Percentiles rank a stretch among this genome's conserved stretches.
Evolutionary conservation across 2,797 vertebrate species (phyloP).

Genomic region (Acrossocheilus fasciatus): DNA sequence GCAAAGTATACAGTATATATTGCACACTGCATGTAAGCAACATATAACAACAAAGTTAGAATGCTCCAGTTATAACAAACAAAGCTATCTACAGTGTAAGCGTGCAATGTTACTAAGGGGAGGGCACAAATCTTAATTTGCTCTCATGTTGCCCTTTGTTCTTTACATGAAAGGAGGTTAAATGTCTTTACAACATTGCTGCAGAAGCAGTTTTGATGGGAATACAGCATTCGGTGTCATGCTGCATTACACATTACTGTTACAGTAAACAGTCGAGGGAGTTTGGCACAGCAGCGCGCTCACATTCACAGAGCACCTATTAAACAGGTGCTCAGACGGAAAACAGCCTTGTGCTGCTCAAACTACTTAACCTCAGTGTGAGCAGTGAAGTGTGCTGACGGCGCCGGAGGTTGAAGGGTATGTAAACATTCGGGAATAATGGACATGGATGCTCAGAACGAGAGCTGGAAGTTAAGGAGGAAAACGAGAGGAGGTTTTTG

Average conservation of each 20-base stretch:
- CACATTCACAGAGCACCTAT: conserved; percentile 12
- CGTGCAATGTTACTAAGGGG: neutral
- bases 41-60: neutral
- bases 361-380: conserved; percentile 24
- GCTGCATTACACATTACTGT: conserved; percentile 5
- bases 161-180: neutral
- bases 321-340: conserved; percentile 33
- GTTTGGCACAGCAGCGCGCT: neutral
- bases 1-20: neutral
- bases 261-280: conserved; percentile 4
- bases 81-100: neutral
- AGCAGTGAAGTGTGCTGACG: conserved; percentile 27
- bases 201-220: conserved; percentile 1
- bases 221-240: neutral
- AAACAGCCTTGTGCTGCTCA: conserved; percentile 9
- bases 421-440: conserved; percentile 29
- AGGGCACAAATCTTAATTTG: neutral
- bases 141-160: conserved; percentile 13
- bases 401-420: conserved; percentile 9
- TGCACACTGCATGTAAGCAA: neutral
- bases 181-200: neutral
- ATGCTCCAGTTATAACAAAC: neutral
- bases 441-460: neutral
- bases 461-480: conserved; percentile 14
- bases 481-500: neutral